Conservation (phyloP, 1,140 invertebrate genomes). For the Tetranychus cinnabarinus region DNA sequence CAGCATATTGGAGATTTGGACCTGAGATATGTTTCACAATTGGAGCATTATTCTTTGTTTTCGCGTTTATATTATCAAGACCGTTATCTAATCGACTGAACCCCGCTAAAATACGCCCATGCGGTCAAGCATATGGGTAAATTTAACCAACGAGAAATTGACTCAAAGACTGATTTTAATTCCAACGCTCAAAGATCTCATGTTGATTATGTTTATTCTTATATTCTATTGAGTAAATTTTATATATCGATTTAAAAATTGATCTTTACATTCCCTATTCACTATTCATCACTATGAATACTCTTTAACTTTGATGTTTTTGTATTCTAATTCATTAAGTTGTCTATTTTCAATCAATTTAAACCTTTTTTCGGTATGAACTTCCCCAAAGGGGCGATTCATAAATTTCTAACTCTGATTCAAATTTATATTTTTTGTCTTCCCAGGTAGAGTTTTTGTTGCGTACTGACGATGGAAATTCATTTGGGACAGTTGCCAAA, state of each 20-base stretch:
- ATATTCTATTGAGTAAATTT: too few relatives aligned
- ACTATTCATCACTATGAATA: too few relatives aligned
- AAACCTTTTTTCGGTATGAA: slow-evolving; percentile 76
- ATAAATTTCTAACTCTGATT: not conserved
- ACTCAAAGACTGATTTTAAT: too few relatives aligned
- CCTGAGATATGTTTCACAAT: slow-evolving; percentile 14
- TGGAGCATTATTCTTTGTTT: slow-evolving; percentile 14
- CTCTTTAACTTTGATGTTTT: too few relatives aligned
- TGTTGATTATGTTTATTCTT: too few relatives aligned
- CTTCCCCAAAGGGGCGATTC: slow-evolving; percentile 42
- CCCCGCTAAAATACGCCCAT: not conserved
- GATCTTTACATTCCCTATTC: too few relatives aligned
- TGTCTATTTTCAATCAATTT: slow-evolving; percentile 15
- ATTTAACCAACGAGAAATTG: too few relatives aligned
- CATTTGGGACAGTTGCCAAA: slow-evolving; percentile 71
- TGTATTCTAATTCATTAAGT: too few relatives aligned
- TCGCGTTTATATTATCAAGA: slow-evolving; percentile 12
- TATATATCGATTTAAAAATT: too few relatives aligned
- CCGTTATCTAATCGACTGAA: not conserved
- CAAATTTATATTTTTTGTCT: not conserved
- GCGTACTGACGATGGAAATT: slow-evolving; percentile 96
- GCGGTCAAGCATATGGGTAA: too few relatives aligned
- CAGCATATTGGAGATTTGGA: slow-evolving; percentile 17
- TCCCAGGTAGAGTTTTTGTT: slow-evolving; percentile 59
- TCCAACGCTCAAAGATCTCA: too few relatives aligned